Base-by-base conservation (phyloP, 2,113 vertebrate genomes). In the Tachysurus fulvidraco region DNA sequence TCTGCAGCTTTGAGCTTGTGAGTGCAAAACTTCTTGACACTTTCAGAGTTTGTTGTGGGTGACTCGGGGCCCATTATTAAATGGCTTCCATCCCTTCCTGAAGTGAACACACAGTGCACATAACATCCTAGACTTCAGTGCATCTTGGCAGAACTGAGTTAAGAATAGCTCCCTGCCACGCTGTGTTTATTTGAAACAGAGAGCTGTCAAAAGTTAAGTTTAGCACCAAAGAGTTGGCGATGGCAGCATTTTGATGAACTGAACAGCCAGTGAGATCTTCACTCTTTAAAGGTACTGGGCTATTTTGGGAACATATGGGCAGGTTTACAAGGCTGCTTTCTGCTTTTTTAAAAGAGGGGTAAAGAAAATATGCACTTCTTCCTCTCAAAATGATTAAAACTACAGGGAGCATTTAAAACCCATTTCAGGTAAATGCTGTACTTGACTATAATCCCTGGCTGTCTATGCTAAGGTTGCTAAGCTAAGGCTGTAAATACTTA, bases 351-450 rank as follows among this genome's bases (percentile, higher is more conserved):
- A 88, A 92, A 93, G 88, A 30, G 52, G 12, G 36, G 59, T 36
- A 67, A 25, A 71, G 62, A 85, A 87, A 86, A 89, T 87, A 14
- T 17, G 83, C 85, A 79, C 91, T 87, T 88, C 90, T 88, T 81
- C 90, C 91, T 88, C 88, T 92, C 81, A 89, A 93, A 93, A 91
- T 90, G 87, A 92, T 94, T 93, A 92, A 94, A 92, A 64, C 84
- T 81, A 90, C 93, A 80, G 92, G 89, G 90, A 92, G 93, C 91
- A 90, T 91, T 91, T 89, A 88, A 88, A 65, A 60, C 30, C 69
- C 73, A 88, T 91, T 91, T 91, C 91, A 94, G 93, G 93, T 95
- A 95, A 94, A 95, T 93, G 89, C 89, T 91, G 90, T 62, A 83
- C 91, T 88, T 92, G 87, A 82, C 62, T 84, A 91, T 91, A 89